Evolutionary conservation across 2,113 vertebrate species (phyloP).

Genomic region (Takifugu bimaculatus): DNA sequence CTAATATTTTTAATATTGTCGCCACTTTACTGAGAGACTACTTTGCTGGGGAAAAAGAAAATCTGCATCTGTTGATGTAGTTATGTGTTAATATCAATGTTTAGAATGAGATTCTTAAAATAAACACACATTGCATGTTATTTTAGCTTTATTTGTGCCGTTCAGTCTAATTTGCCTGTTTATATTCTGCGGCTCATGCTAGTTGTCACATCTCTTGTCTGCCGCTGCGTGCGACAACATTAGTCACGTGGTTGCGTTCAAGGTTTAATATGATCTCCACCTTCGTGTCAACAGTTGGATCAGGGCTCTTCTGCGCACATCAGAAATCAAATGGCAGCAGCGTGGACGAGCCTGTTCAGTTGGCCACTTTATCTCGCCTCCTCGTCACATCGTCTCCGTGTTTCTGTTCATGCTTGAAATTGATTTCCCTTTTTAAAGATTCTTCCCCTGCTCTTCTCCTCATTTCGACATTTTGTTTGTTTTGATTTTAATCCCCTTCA

Average conservation of each 20-base stretch:
- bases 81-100: too few relatives aligned
- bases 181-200: too few relatives aligned
- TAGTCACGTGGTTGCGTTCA: constrained; percentile 35
- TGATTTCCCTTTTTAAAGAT: constrained; percentile 41
- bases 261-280: constrained; percentile 52
- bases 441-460: constrained; percentile 34
- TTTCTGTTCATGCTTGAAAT: constrained; percentile 37
- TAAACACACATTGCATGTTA: too few relatives aligned
- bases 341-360: not conserved
- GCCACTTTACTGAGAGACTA: too few relatives aligned
- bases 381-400: not conserved
- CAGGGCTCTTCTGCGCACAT: constrained; percentile 27
- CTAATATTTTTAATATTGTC: too few relatives aligned
- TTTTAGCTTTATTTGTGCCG: not conserved
- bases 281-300: constrained; percentile 39
- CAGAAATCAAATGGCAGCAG: constrained; percentile 22
- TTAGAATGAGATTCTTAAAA: too few relatives aligned
- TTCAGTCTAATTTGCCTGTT: too few relatives aligned
- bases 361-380: not conserved
- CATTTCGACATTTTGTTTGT: constrained; percentile 63
- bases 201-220: constrained; percentile 25
- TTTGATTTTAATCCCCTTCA: constrained; percentile 51
- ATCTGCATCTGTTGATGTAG: too few relatives aligned
- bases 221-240: constrained; percentile 26
- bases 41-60: too few relatives aligned